These are phyloP conservation scores for Aricia agestis DNA, from an alignment of 1,140 invertebrate genomes.

Conservation along the genomic window DNA sequence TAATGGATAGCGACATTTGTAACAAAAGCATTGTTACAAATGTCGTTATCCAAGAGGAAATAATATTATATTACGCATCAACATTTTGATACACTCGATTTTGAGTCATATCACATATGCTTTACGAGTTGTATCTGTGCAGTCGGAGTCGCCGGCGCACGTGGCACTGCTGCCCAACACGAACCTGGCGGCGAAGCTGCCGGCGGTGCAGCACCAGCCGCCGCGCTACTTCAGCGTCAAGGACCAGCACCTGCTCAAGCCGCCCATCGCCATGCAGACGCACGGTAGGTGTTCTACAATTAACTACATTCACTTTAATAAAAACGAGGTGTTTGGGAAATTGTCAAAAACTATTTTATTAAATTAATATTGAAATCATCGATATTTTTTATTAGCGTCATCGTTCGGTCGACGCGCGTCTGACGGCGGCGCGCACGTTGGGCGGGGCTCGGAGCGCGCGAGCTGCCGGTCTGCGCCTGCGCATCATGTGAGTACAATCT, in stretches of 20 bases:
- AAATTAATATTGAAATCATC: not conserved
- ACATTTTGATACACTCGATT: no score
- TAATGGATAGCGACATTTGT: no score
- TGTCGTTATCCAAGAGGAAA: no score
- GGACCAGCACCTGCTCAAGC: slow-evolving; percentile 95
- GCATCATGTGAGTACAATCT: slow-evolving; percentile 44
- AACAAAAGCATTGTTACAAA: no score
- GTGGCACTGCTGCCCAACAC: slow-evolving; percentile 77
- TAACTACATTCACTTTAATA: no score
- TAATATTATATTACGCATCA: no score
- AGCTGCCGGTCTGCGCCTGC: slow-evolving; percentile 47
- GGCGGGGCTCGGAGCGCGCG: slow-evolving; percentile 49
- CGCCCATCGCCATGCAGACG: slow-evolving; percentile 92
- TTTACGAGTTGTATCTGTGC: not conserved
- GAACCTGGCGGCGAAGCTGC: slow-evolving; percentile 65
- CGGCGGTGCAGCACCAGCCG: slow-evolving; percentile 74
- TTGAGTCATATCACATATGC: not conserved
- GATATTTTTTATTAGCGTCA: slow-evolving; percentile 73
- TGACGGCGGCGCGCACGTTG: slow-evolving; percentile 96
- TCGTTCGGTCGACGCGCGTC: slow-evolving; percentile 94
- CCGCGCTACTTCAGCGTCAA: slow-evolving; percentile 91
- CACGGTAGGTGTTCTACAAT: slow-evolving; percentile 77
- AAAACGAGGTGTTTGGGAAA: no score
- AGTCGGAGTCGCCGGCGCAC: slow-evolving; percentile 35
- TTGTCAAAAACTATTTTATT: no score